Evolutionary conservation across 2,113 vertebrate species (phyloP), one percentile per base, ranked within the genome.

Genomic region (Saccopteryx leptura): DNA sequence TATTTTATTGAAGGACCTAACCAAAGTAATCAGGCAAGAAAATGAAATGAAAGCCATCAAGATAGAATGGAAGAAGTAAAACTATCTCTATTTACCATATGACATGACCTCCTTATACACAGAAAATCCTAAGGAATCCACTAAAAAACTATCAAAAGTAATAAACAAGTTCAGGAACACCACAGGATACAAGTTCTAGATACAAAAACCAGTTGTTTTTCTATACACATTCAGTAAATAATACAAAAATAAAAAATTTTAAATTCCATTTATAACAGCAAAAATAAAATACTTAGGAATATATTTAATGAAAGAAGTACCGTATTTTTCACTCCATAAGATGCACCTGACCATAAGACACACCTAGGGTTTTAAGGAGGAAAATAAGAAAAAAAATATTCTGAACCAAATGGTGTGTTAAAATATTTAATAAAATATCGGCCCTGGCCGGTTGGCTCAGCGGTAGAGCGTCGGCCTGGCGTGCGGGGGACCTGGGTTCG

Each of bases 11-110:
- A 28, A 90, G 26, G 10, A 60, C 74, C 50, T 94, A 65, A 75
- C 23, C 72, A 75, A 12, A 89, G 21, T 68, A 76, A 82, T 54
- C 10, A 91, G 68, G n/a, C 6, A 82, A 81, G 52, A 81, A 93
- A 75, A 75, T 18, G 10, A 95, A 82, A 92, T 23, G 7, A 96
- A 94, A 91, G 48, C 3, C 7, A 96, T 83, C n/a, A 3, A 96
- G 46, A 66, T 80, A 54, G 48, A 85, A 85, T 88, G 18, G 48
- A 86, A 52, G 58, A 96, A 92, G n/a, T 76, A 94, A 90, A 92
- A 63, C 26, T 12, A 61, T 14, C 9, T 95, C 28, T 76, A 87
- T 78, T 78, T n/a, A 90, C 14, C 8, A 69, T 65, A 90, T 33
- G 54, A 83, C 31, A 84, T 33, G 58, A 84, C 24, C 63, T 72